Conservation (phyloP, 2,797 vertebrate species). For the Pteronotus mesoamericanus region DNA sequence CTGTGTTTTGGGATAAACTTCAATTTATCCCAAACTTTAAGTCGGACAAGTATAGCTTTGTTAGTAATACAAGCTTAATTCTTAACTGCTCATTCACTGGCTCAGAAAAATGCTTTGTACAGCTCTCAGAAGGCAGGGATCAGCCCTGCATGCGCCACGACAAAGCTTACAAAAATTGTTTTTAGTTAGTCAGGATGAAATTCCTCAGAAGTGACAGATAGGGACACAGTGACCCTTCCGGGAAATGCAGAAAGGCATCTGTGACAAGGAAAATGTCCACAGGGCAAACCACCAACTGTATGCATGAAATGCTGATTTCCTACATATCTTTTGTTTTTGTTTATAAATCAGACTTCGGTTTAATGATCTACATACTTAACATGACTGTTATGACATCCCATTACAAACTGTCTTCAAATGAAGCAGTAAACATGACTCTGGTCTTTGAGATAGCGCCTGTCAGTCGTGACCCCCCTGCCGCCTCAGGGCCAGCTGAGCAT, state of each 20-base stretch:
- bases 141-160: neutral
- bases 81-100: neutral
- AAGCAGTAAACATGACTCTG: conserved; percentile 42
- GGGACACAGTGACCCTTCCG: conserved; percentile 17
- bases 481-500: neutral
- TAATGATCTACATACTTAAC: conserved; percentile 50
- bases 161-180: neutral
- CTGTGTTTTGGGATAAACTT: neutral
- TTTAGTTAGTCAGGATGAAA: neutral
- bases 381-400: conserved; percentile 56
- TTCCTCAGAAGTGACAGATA: neutral
- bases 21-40: neutral
- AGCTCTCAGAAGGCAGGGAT: neutral
- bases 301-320: neutral
- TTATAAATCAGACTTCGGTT: conserved; percentile 34
- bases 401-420: conserved; percentile 41
- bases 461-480: neutral
- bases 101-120: neutral
- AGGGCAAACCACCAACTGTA: neutral
- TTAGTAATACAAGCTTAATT: neutral
- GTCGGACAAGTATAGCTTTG: neutral
- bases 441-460: conserved; percentile 21
- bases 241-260: neutral
- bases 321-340: neutral
- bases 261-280: neutral